These are phyloP conservation scores for Antheraea assamensis DNA, from an alignment of 2,888 invertebrate genomes.

Conservation along the genomic window DNA sequence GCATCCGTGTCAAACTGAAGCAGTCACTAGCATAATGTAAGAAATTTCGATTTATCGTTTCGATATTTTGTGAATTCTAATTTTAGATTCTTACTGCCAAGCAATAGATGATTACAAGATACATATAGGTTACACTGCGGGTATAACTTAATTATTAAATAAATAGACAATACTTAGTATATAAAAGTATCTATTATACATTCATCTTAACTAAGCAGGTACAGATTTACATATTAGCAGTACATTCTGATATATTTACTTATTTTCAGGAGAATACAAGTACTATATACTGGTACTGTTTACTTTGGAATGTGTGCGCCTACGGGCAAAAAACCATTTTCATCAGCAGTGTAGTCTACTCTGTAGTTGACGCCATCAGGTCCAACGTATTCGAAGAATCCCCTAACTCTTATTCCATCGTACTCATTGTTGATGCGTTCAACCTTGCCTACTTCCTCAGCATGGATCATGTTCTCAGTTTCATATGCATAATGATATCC, in stretches of 20 bases:
- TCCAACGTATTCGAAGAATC: conserved; percentile 70
- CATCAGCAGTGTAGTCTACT: conserved; percentile 75
- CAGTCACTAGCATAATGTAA: no score
- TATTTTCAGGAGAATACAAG: background rate
- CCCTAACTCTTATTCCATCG: conserved; percentile 61
- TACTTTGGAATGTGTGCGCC: conserved; percentile 66
- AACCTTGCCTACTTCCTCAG: conserved; percentile 69
- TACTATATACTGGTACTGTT: conserved; percentile 35
- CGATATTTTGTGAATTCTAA: no score
- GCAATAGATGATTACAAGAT: no score
- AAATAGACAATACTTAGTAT: conserved; percentile 1
- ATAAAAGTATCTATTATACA: conserved; percentile 13
- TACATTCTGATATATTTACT: conserved; percentile 6
- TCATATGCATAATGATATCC: conserved; percentile 78
- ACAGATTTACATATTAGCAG: conserved; percentile 15
- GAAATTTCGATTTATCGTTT: no score
- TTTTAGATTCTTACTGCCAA: no score
- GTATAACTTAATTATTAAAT: background rate
- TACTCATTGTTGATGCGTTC: conserved; percentile 58
- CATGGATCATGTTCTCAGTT: conserved; percentile 76
- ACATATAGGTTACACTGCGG: no score
- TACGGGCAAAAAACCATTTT: conserved; percentile 66
- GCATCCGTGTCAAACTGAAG: no score
- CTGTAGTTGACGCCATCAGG: conserved; percentile 74
- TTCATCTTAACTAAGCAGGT: conserved; percentile 20